Percentiles rank a stretch among this genome's conserved stretches.
These are phyloP conservation scores for Ophioderma brevispina DNA, from an alignment of 35 echinoderm and acorn worm species.

Conservation along the genomic window DNA sequence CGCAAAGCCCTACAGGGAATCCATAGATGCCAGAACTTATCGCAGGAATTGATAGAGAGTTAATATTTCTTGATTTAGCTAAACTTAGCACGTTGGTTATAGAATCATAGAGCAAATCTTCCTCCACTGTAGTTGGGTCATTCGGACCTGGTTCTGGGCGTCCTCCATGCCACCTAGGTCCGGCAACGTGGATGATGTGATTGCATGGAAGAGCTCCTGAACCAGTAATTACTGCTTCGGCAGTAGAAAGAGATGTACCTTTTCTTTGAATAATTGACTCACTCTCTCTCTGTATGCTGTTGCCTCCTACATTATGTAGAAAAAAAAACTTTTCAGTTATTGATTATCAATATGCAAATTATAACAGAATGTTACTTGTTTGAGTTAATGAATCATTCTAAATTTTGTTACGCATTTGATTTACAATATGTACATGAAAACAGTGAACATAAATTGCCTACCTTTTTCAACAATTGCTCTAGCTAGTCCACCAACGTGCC, in stretches of 20 bases:
- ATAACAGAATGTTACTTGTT: too few species aligned
- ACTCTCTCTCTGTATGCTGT: slow-evolving; percentile 34
- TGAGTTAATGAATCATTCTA: too few species aligned
- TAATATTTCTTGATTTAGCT: background rate
- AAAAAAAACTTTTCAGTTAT: too few species aligned
- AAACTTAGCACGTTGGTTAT: background rate
- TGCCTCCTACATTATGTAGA: slow-evolving; percentile 18
- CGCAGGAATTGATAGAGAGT: slow-evolving; percentile 44
- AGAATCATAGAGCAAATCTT: slow-evolving; percentile 9
- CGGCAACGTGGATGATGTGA: slow-evolving; percentile 44
- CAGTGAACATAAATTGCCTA: background rate
- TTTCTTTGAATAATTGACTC: background rate
- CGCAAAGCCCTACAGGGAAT: slow-evolving; percentile 29
- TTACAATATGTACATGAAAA: too few species aligned
- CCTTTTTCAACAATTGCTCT: slow-evolving; percentile 48
- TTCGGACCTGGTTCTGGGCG: background rate
- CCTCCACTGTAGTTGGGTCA: background rate
- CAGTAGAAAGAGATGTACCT: background rate
- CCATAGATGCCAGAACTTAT: slow-evolving; percentile 51
- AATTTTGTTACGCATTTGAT: too few species aligned
- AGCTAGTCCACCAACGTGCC: slow-evolving; percentile 48
- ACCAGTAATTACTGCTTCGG: slow-evolving; percentile 31
- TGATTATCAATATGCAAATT: too few species aligned
- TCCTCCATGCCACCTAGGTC: slow-evolving; percentile 13
- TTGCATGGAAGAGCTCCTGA: slow-evolving; percentile 49